Evolutionary conservation across 2,113 vertebrate genomes (phyloP).

Genomic region (Fregata magnificens): DNA sequence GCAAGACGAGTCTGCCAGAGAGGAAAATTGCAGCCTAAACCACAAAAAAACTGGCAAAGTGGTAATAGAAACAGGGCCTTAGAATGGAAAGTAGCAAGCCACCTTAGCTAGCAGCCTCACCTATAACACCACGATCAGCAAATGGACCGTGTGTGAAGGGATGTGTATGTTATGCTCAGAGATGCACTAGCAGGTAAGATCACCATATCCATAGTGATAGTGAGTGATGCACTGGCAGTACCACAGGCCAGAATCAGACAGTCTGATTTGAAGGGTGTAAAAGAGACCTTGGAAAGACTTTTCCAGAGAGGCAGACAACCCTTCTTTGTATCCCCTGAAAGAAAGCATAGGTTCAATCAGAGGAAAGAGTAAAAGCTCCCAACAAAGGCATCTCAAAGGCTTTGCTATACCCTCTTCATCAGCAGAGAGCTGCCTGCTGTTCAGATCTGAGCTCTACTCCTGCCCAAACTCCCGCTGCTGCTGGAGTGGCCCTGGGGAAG

Average conservation of each 20-base stretch:
- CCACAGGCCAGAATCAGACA: background rate
- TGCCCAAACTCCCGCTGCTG: background rate
- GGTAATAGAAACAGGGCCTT: background rate
- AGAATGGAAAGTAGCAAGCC: background rate
- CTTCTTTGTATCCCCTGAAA: background rate
- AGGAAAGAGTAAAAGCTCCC: background rate
- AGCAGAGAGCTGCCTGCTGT: background rate
- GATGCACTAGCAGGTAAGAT: background rate
- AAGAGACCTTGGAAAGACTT: background rate
- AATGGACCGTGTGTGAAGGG: fast-evolving
- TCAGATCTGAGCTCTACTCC: background rate
- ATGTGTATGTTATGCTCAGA: background rate
- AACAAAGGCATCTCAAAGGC: background rate
- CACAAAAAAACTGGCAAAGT: background rate
- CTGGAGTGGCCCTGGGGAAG: background rate
- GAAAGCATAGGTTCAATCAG: background rate
- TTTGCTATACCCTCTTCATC: background rate
- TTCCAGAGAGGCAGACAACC: background rate
- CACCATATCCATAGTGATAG: background rate
- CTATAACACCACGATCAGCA: background rate
- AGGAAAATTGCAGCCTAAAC: background rate
- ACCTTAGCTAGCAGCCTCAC: background rate
- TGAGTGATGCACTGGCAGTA: background rate
- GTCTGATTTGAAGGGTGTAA: background rate
- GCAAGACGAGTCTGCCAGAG: background rate